Evolutionary conservation across 2,888 invertebrate genomes (phyloP).

Genomic region (Cyaniris semiargus): DNA sequence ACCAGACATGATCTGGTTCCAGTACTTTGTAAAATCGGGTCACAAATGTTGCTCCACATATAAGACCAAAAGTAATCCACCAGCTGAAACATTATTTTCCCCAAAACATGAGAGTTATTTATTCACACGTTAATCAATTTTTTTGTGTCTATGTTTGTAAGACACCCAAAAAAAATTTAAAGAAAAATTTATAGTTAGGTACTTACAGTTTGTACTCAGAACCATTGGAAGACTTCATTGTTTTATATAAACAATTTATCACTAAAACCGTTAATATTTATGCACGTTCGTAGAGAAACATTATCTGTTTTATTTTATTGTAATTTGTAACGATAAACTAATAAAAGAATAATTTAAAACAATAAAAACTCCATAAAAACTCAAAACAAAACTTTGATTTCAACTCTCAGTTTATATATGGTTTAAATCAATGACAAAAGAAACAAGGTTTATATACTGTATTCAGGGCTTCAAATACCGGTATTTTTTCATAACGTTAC

Average conservation of each 20-base stretch:
- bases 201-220: neutral
- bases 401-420: no score
- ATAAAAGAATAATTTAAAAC: neutral
- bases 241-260: neutral
- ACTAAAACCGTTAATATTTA: neutral
- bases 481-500: no score
- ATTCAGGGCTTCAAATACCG: no score
- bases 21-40: conserved; percentile 94
- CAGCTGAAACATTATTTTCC: conserved; percentile 53
- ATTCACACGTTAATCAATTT: no score
- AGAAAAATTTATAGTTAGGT: neutral
- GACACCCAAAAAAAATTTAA: neutral
- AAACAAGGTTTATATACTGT: no score
- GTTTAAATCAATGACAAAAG: no score
- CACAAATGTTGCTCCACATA: conserved; percentile 84
- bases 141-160: no score
- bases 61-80: conserved; percentile 84
- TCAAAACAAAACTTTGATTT: no score
- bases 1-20: conserved; percentile 97
- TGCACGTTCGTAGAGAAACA: neutral
- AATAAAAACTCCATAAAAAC: neutral
- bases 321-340: neutral
- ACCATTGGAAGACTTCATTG: neutral
- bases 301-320: neutral
- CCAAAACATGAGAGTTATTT: neutral